These are phyloP conservation scores for Denticeps clupeoides DNA, from an alignment of 2,797 vertebrate genomes.

Conservation along the genomic window DNA sequence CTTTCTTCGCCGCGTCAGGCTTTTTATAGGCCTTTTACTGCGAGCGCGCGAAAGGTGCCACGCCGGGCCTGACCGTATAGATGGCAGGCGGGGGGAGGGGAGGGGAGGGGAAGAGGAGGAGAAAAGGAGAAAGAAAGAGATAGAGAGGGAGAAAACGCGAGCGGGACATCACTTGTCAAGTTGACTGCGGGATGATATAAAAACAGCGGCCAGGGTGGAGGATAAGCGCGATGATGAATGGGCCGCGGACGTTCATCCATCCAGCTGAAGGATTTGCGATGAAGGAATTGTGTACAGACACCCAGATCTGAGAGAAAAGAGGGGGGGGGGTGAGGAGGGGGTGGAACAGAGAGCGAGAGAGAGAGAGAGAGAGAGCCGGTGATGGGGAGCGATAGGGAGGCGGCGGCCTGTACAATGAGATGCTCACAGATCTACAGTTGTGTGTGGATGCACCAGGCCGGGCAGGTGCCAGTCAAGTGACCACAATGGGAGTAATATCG, in stretches of 20 bases:
- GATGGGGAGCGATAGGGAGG: slow-evolving; percentile 37
- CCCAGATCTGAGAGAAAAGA: slow-evolving; percentile 45
- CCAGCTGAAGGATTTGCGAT: slow-evolving; percentile 63
- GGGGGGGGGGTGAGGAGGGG: neutral
- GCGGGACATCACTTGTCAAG: slow-evolving; percentile 78
- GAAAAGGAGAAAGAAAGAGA: slow-evolving; percentile 1
- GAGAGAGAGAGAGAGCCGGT: slow-evolving; percentile 7
- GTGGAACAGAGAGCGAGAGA: neutral
- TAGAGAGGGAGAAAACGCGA: slow-evolving; percentile 20
- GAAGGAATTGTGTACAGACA: slow-evolving; percentile 59
- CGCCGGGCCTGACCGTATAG: slow-evolving; percentile 51
- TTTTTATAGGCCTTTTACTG: slow-evolving; percentile 89
- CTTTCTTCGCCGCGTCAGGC: slow-evolving; percentile 80
- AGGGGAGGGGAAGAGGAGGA: too few relatives aligned
- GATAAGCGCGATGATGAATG: slow-evolving; percentile 71
- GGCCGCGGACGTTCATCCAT: slow-evolving; percentile 61
- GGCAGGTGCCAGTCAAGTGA: slow-evolving; percentile 24
- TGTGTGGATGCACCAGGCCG: slow-evolving; percentile 6
- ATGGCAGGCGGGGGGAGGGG: slow-evolving; percentile 43
- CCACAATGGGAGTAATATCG: too few relatives aligned
- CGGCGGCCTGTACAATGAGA: slow-evolving; percentile 43
- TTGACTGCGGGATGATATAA: slow-evolving; percentile 87
- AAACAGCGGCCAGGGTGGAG: slow-evolving; percentile 78
- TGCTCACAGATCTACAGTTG: slow-evolving; percentile 36
- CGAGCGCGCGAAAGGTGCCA: slow-evolving; percentile 52